A percentile compares a stretch with the other conserved stretches of the same genome.
These are phyloP conservation scores for Epinephelus awoara DNA, from an alignment of 2,797 vertebrate species.

Conservation along the genomic window DNA sequence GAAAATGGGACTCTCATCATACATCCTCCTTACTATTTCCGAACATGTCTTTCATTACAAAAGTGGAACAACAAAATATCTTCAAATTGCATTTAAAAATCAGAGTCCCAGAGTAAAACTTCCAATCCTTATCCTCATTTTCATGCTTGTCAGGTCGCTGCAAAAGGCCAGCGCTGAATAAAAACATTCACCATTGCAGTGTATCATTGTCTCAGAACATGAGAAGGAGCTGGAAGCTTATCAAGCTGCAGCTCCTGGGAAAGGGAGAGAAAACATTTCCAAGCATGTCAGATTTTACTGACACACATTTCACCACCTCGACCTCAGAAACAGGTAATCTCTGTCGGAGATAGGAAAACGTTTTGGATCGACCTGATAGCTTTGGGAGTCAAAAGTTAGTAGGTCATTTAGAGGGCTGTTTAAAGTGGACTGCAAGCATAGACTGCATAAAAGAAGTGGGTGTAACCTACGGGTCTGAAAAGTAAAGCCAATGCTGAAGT, in stretches of 20 bases:
- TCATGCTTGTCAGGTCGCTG: constrained; percentile 63
- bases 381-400: constrained; percentile 19
- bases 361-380: constrained; percentile 21
- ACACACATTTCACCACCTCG: constrained; percentile 52
- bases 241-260: constrained; percentile 67
- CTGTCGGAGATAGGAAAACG: constrained; percentile 21
- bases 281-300: constrained; percentile 62
- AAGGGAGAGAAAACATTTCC: constrained; percentile 56
- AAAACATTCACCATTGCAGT: constrained; percentile 54
- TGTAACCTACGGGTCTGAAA: too few relatives aligned
- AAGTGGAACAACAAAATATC: constrained; percentile 46
- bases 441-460: too few relatives aligned
- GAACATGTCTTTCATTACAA: constrained; percentile 53
- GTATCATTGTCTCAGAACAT: constrained; percentile 50
- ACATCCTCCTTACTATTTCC: constrained; percentile 33
- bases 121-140: constrained; percentile 45
- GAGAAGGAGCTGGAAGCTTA: constrained; percentile 59
- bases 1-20: constrained; percentile 52
- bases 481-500: too few relatives aligned
- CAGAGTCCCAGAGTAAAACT: constrained; percentile 43
- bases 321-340: constrained; percentile 36
- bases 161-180: constrained; percentile 52
- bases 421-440: constrained; percentile 12
- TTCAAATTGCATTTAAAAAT: constrained; percentile 49
- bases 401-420: constrained; percentile 40